These are phyloP conservation scores for Collichthys lucidus DNA, from an alignment of 2,113 vertebrate genomes.

Conservation along the genomic window DNA sequence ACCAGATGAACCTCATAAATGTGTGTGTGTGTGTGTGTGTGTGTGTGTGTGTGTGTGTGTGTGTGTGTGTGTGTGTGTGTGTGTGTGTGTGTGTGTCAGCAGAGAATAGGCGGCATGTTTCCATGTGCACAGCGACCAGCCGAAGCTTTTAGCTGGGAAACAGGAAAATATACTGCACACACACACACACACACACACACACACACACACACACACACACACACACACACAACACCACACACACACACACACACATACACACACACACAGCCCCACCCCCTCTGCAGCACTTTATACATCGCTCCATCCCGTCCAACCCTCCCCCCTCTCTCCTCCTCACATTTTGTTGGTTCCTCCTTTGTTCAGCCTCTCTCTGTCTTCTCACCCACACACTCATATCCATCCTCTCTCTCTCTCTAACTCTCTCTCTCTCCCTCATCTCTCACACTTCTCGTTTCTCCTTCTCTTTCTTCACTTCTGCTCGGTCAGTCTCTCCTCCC, in stretches of 20 bases:
- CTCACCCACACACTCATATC: too few species aligned
- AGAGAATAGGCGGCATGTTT: too few species aligned
- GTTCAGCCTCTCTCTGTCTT: slow-evolving; percentile 41
- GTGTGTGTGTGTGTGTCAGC: background rate
- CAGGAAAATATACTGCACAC: too few species aligned
- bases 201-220: background rate
- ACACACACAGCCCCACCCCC: slow-evolving; percentile 1
- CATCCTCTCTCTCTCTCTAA: slow-evolving; percentile 21
- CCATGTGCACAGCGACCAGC: too few species aligned
- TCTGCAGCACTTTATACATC: slow-evolving; percentile 34
- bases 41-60: too few species aligned
- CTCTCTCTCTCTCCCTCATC: background rate
- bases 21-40: background rate
- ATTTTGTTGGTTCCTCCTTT: slow-evolving; percentile 59
- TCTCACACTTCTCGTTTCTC: background rate
- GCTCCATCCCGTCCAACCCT: background rate
- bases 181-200: too few species aligned
- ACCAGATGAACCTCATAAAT: background rate
- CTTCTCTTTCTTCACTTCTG: background rate
- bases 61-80: background rate
- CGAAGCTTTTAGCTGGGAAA: too few species aligned
- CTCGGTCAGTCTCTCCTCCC: background rate
- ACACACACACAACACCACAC: background rate
- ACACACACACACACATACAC: background rate
- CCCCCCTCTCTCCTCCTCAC: background rate